Evolutionary conservation across 1,140 invertebrate species (phyloP), one percentile per base, ranked within the genome.

Genomic region (Phocides pigmalion): DNA sequence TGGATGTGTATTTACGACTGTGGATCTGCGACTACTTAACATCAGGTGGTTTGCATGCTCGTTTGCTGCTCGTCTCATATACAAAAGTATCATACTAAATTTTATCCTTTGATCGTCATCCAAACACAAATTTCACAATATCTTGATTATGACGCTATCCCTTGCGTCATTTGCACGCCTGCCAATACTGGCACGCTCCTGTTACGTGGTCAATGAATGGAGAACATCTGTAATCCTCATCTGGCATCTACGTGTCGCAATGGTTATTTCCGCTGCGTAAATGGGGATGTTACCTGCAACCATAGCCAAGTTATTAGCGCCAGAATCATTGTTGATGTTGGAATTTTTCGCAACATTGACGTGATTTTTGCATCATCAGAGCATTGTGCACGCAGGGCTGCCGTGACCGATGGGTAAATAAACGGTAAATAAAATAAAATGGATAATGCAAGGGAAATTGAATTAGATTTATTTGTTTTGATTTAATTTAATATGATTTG

Each of bases 191-290:
- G 39, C 53, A 56, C 53, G 53, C 20, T 14, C 16, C 8, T 16
- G 14, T 16, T 56, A 56, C 53, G 53, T 56, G 53, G 14, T 44
- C 53, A 9, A 3, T 22, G 17, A 11, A 41, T 17, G 15, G 28
- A 11, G 5, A 6, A n/a, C n/a, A n/a, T n/a, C 9, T 28, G 25
- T 28, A 9, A 22, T 50, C 9, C 14, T 50, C 11, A 12, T 25
- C 20, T 17, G n/a, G 16, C 25, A 16, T 28, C 46, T 9, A 12
- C 8, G 51, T 14, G n/a, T 20, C 51, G 32, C 35, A 22, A 15
- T 41, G 51, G 51, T 5, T 54, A 3, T 54, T 54, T 54, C 51
- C 51, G 39, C 51, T 54, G 37, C 51, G 51, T 42, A 41, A 14
- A 54, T 25, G 19, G 51, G 12, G 19, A 54, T 41, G 35, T 32